Conservation (phyloP, 1,140 invertebrate genomes). For the Drosophila repletoides region DNA sequence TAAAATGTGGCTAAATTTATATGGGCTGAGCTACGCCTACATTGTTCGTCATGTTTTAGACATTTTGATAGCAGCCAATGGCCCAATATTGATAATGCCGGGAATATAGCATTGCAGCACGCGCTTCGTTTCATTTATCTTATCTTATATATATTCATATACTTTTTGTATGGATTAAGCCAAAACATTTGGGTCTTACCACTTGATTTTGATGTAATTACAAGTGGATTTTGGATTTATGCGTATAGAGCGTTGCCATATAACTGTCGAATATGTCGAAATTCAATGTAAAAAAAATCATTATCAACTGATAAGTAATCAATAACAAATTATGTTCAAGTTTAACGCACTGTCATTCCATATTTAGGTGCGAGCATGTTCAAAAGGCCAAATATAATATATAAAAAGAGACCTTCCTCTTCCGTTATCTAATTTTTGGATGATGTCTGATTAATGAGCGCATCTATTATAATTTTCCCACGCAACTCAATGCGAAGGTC, state of each 20-base stretch:
- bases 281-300: slow-evolving; percentile 10
- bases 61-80: slow-evolving; percentile 27
- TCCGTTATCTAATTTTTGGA: slow-evolving; percentile 16
- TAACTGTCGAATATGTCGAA: slow-evolving; percentile 19
- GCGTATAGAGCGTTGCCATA: neutral
- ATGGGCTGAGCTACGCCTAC: neutral
- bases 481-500: slow-evolving; percentile 12
- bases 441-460: slow-evolving; percentile 21
- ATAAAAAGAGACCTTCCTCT: too few relatives aligned
- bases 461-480: slow-evolving; percentile 26
- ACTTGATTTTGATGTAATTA: slow-evolving; percentile 34
- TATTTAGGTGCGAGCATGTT: neutral
- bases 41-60: slow-evolving; percentile 15
- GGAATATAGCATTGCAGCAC: slow-evolving; percentile 16
- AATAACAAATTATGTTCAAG: neutral
- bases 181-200: slow-evolving; percentile 16
- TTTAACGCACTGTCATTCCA: neutral
- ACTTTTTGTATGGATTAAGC: slow-evolving; percentile 12
- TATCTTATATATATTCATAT: slow-evolving; percentile 11
- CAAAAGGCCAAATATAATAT: neutral
- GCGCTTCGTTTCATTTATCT: slow-evolving; percentile 19
- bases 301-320: slow-evolving; percentile 14
- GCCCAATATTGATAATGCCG: slow-evolving; percentile 13
- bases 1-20: neutral
- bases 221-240: slow-evolving; percentile 35